Evolutionary conservation across 2,797 vertebrate species (phyloP).

Genomic region (Limosa lapponica): DNA sequence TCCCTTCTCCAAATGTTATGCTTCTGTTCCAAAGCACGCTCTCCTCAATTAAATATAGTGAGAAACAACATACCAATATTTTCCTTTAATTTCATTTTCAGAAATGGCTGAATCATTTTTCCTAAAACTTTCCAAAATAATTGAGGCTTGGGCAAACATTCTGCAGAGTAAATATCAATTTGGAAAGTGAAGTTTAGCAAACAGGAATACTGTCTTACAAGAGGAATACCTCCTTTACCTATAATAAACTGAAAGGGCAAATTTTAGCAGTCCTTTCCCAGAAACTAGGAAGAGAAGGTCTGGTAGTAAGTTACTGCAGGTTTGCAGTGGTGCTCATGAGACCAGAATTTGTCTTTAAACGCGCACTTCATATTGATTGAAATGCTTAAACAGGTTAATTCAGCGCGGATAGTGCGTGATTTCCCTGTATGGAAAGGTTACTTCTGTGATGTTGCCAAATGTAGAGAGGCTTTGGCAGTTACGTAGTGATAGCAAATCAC

Average conservation of each 20-base stretch:
- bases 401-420: neutral
- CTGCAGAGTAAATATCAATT: constrained; percentile 7
- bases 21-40: constrained; percentile 59
- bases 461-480: constrained; percentile 46
- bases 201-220: neutral
- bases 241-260: neutral
- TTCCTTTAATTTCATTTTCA: constrained; percentile 50
- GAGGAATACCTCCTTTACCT: neutral
- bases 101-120: constrained; percentile 70
- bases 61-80: constrained; percentile 60
- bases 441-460: constrained; percentile 42
- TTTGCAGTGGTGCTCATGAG: neutral
- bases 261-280: neutral
- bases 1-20: constrained; percentile 65
- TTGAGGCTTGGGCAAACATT: neutral
- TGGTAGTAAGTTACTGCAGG: neutral
- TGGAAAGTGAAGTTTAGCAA: neutral
- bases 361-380: neutral
- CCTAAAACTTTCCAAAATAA: constrained; percentile 58
- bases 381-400: constrained; percentile 21
- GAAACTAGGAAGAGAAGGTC: neutral
- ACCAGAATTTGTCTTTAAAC: neutral
- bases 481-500: constrained; percentile 24
- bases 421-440: constrained; percentile 13
- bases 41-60: constrained; percentile 57